Evolutionary conservation across 2,888 invertebrate genomes (phyloP).

Genomic region (Antheraea yamamai): DNA sequence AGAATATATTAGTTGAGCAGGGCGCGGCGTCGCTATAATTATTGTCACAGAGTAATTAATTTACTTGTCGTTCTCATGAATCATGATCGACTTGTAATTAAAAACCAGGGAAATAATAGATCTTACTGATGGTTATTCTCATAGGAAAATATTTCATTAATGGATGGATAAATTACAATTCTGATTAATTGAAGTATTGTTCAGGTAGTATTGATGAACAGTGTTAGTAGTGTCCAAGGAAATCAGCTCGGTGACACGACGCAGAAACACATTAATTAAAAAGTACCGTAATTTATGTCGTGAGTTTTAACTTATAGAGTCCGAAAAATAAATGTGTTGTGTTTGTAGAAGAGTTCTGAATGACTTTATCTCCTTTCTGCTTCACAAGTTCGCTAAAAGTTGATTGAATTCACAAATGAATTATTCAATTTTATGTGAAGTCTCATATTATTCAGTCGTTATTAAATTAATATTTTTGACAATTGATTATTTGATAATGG

Average conservation of each 20-base stretch:
- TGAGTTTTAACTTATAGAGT: no score
- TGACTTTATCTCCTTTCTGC: neutral
- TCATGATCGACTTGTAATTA: constrained; percentile 6
- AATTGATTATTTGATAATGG: no score
- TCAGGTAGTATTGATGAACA: neutral
- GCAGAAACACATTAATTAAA: neutral
- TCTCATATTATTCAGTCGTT: neutral
- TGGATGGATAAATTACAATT: neutral
- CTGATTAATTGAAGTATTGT: constrained; percentile 5
- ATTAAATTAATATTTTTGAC: neutral
- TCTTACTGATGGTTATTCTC: constrained; percentile 2
- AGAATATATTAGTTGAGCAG: neutral
- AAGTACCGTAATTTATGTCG: no score
- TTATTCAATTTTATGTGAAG: neutral
- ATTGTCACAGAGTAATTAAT: constrained; percentile 8
- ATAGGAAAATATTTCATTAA: constrained; percentile 3
- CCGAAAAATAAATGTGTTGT: neutral
- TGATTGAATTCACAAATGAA: neutral
- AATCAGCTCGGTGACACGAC: neutral
- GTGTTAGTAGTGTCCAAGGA: neutral
- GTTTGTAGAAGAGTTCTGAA: neutral
- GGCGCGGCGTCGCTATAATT: neutral
- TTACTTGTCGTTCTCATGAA: constrained; percentile 8
- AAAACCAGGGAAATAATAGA: neutral
- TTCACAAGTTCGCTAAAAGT: neutral